A percentile compares a stretch with the other conserved stretches of the same genome.
phyloP scores from a whole-genome alignment of 2,113 vertebrate genomes.

The Indri indri region DNA sequence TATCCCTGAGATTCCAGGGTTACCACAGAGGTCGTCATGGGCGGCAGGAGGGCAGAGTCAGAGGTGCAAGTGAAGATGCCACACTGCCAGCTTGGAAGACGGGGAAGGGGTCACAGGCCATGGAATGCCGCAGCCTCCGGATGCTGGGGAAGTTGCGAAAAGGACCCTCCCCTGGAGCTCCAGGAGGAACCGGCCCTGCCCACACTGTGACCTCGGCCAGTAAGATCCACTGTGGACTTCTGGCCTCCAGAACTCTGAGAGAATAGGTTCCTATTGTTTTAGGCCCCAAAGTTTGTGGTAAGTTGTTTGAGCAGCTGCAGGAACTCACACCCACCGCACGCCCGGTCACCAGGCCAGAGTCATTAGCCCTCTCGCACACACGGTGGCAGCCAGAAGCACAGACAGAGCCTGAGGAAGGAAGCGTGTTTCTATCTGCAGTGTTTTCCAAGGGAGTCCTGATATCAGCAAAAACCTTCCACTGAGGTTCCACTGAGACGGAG shows the following conservation, averaged over 20 bases:
- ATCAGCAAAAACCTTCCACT: no score
- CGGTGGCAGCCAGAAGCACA: background rate
- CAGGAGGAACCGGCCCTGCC: no score
- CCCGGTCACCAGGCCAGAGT: background rate
- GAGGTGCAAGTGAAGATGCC: background rate
- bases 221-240: background rate
- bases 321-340: rapidly evolving
- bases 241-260: background rate
- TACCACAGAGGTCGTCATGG: rapidly evolving
- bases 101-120: rapidly evolving
- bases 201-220: background rate
- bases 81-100: background rate
- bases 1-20: background rate
- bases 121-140: rapidly evolving
- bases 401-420: background rate
- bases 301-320: background rate
- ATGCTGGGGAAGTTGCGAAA: background rate
- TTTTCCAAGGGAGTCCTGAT: background rate
- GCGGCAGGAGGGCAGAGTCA: background rate
- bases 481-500: no score
- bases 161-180: rapidly evolving
- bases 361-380: background rate
- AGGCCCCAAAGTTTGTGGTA: background rate
- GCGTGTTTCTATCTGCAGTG: background rate
- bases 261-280: background rate